phyloP scores from a whole-genome alignment of 2,113 vertebrate species.

The Hydrolagus affinis region DNA sequence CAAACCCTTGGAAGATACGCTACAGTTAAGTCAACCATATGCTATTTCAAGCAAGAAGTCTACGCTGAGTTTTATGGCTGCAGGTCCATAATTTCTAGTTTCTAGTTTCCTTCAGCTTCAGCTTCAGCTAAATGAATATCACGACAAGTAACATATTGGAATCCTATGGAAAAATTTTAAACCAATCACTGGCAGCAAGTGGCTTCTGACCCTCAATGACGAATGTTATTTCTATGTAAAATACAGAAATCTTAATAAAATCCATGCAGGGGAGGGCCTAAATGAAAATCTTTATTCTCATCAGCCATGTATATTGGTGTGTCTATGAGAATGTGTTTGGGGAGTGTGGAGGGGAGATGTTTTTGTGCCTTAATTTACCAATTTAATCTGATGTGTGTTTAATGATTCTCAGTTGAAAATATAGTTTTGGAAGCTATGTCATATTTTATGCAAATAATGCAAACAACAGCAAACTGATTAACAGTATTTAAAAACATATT shows the following conservation, averaged over 20 bases:
- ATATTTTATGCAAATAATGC: not conserved
- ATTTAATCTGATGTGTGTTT: not conserved
- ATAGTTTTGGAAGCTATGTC: not conserved
- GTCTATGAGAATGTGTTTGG: no score
- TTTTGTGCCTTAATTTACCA: not conserved
- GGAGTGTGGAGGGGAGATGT: not conserved
- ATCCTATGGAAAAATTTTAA: not conserved
- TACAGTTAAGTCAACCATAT: conserved; percentile 43
- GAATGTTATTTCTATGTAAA: not conserved
- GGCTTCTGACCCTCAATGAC: no score
- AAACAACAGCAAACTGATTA: not conserved
- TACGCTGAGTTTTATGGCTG: no score
- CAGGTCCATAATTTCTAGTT: no score
- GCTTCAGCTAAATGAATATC: no score
- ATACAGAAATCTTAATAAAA: not conserved
- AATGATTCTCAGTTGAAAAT: not conserved
- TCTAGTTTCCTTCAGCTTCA: no score
- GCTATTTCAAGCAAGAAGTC: conserved; percentile 36
- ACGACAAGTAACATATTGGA: no score
- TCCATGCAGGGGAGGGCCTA: not conserved
- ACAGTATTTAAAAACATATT: no score
- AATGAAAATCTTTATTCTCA: not conserved
- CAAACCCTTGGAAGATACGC: conserved; percentile 56
- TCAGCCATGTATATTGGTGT: no score
- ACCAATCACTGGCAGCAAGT: not conserved